Evolutionary conservation across 2,888 invertebrate genomes (phyloP).

Genomic region (Aquatica leii): DNA sequence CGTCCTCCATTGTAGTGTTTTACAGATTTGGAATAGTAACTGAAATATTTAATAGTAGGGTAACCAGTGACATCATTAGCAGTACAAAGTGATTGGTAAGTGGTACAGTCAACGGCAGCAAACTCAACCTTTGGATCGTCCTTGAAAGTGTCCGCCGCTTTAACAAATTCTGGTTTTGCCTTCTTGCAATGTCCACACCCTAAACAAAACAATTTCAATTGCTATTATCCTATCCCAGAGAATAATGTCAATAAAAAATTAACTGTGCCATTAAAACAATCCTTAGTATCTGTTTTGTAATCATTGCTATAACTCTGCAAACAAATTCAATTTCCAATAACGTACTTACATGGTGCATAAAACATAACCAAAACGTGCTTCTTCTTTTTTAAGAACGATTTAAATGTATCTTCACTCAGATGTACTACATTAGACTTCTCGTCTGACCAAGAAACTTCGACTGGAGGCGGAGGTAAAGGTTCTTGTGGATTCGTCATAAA

Average conservation of each 20-base stretch:
- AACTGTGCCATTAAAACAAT: too few relatives aligned
- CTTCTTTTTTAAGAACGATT: conserved; percentile 79
- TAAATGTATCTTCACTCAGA: conserved; percentile 76
- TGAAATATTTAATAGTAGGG: conserved; percentile 88
- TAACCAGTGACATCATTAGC: conserved; percentile 80
- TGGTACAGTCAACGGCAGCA: conserved; percentile 85
- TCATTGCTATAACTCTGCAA: too few relatives aligned
- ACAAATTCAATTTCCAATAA: too few relatives aligned
- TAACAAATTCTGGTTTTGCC: conserved; percentile 82
- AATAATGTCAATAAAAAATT: too few relatives aligned
- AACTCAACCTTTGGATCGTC: conserved; percentile 81
- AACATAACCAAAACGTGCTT: conserved; percentile 91
- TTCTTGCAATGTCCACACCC: conserved; percentile 94
- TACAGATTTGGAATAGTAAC: conserved; percentile 76
- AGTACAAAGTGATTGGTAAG: conserved; percentile 68
- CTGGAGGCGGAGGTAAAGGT: conserved; percentile 82
- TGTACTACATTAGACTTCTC: conserved; percentile 80
- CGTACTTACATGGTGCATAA: conserved; percentile 86
- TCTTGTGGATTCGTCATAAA: conserved; percentile 88
- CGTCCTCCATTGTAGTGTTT: conserved; percentile 78
- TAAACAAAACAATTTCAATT: conserved; percentile 50
- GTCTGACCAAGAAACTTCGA: conserved; percentile 82
- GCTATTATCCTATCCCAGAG: neutral
- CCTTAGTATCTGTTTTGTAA: too few relatives aligned
- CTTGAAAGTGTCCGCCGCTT: conserved; percentile 76